Evolutionary conservation across 2,113 vertebrate genomes (phyloP).

Genomic region (Menura novaehollandiae): DNA sequence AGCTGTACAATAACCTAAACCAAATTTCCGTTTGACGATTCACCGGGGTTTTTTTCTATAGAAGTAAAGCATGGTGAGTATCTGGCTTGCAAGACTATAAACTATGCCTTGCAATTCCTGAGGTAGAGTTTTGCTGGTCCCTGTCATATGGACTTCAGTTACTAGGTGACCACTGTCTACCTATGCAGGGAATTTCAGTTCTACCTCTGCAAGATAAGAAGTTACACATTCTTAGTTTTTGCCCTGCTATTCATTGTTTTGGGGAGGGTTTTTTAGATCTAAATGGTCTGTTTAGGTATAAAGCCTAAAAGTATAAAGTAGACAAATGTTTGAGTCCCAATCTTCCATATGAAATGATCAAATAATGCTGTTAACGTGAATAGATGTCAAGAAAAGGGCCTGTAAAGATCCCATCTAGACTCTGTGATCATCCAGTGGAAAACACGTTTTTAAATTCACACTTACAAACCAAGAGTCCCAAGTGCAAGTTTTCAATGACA

Average conservation of each 20-base stretch:
- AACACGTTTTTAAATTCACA: neutral
- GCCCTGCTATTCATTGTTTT: neutral
- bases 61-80: neutral
- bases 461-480: neutral
- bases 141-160: neutral
- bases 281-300: neutral
- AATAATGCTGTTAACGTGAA: neutral
- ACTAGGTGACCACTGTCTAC: neutral
- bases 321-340: neutral
- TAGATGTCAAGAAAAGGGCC: neutral
- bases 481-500: neutral
- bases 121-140: neutral
- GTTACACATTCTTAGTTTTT: neutral
- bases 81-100: neutral
- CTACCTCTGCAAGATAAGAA: neutral
- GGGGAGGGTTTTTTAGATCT: neutral
- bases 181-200: neutral
- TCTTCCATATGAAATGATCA: neutral
- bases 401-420: neutral
- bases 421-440: neutral
- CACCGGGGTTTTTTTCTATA: neutral
- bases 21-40: neutral
- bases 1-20: neutral
- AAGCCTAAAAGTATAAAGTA: neutral
- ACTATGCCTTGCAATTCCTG: neutral